Evolutionary conservation across 1,140 invertebrate genomes (phyloP).

Genomic region (Protaetia brevitarsis): DNA sequence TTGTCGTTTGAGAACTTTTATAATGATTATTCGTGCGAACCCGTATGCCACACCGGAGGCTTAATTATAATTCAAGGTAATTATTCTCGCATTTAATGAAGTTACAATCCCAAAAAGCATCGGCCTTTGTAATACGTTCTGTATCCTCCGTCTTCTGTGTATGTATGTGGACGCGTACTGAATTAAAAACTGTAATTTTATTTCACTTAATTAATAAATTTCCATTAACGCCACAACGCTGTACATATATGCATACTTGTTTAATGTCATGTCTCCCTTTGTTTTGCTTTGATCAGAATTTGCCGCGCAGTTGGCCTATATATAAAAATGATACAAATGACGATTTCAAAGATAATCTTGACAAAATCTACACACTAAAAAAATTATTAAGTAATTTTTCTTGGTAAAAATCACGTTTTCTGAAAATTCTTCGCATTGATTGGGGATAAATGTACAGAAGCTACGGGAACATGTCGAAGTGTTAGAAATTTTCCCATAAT

Average conservation of each 20-base stretch:
- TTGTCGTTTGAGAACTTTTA: conserved; percentile 16
- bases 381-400: too few relatives aligned
- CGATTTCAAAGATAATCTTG: too few relatives aligned
- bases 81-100: conserved; percentile 13
- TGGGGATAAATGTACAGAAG: too few relatives aligned
- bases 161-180: not conserved
- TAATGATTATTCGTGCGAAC: conserved; percentile 12
- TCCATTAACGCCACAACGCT: not conserved
- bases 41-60: not conserved
- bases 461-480: too few relatives aligned
- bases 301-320: too few relatives aligned
- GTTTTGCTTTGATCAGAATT: not conserved
- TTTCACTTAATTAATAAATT: conserved; percentile 6
- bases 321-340: too few relatives aligned
- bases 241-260: not conserved
- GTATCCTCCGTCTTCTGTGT: too few relatives aligned
- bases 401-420: too few relatives aligned
- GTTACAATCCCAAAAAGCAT: conserved; percentile 14
- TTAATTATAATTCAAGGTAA: conserved; percentile 16
- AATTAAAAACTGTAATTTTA: conserved; percentile 14
- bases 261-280: not conserved
- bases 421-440: too few relatives aligned
- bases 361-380: too few relatives aligned
- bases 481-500: too few relatives aligned
- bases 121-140: not conserved